These are phyloP conservation scores for Eulimnadia texana DNA, from an alignment of 1,140 invertebrate genomes.

Conservation along the genomic window DNA sequence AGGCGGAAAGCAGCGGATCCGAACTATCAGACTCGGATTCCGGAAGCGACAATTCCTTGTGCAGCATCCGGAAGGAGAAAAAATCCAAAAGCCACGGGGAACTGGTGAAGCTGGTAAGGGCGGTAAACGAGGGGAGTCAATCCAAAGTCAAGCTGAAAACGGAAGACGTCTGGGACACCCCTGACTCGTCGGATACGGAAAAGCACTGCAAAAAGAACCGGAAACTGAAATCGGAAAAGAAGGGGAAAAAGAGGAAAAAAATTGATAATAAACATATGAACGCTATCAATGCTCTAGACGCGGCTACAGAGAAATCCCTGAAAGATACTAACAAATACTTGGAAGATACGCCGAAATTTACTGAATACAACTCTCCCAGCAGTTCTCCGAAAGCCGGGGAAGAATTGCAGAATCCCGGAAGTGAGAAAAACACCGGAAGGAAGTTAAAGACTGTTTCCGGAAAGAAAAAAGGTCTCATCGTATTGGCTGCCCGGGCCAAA, in stretches of 20 bases:
- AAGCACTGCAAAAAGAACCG: conserved; percentile 23
- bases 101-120: conserved; percentile 1
- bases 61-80: not conserved
- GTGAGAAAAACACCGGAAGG: conserved; percentile 25
- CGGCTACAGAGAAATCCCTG: conserved; percentile 63
- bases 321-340: conserved; percentile 78
- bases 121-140: conserved; percentile 28
- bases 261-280: conserved; percentile 35
- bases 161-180: conserved; percentile 17
- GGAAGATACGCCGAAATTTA: conserved; percentile 58
- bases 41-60: not conserved
- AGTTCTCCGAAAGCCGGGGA: conserved; percentile 44
- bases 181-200: conserved; percentile 23
- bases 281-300: conserved; percentile 55
- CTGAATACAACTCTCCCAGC: conserved; percentile 52
- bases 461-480: conserved; percentile 12
- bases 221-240: conserved; percentile 22
- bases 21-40: not conserved
- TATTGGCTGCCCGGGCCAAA: conserved; percentile 5
- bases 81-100: conserved; percentile 18
- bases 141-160: conserved; percentile 30
- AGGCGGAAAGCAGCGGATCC: conserved; percentile 39
- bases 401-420: conserved; percentile 28
- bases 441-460: conserved; percentile 22
- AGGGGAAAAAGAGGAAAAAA: conserved; percentile 28